phyloP scores from a whole-genome alignment of 2,113 vertebrate species.

The Sphyrna mokarran region DNA sequence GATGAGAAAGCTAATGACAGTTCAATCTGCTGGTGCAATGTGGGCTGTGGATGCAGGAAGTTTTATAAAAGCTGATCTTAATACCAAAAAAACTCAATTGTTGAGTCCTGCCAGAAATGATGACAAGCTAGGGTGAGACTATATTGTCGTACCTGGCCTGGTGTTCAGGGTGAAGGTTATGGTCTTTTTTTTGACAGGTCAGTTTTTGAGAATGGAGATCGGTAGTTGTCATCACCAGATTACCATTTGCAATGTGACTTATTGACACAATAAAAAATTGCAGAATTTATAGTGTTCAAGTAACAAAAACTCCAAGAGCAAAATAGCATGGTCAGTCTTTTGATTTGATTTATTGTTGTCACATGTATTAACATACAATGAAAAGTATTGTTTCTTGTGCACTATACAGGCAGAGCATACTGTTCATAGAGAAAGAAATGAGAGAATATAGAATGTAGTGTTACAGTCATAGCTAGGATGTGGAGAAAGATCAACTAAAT shows the following conservation, averaged over 20 bases:
- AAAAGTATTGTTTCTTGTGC: too few relatives aligned
- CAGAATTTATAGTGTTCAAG: background rate
- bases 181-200: background rate
- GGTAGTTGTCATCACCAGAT: background rate
- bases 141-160: background rate
- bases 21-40: background rate
- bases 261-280: background rate
- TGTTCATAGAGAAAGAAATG: too few relatives aligned
- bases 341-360: too few relatives aligned
- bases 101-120: background rate
- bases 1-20: background rate
- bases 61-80: background rate
- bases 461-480: too few relatives aligned
- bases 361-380: too few relatives aligned
- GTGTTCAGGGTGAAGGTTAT: background rate
- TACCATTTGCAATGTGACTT: background rate
- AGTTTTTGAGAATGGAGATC: background rate
- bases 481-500: too few relatives aligned
- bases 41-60: background rate
- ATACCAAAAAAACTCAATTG: background rate
- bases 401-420: too few relatives aligned
- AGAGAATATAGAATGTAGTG: too few relatives aligned
- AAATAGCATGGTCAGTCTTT: background rate
- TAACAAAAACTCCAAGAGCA: background rate
- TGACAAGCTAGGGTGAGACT: background rate